Evolutionary conservation across 2,113 vertebrate species (phyloP), one percentile per base, ranked within the genome.

Genomic region (Epinephelus moara): DNA sequence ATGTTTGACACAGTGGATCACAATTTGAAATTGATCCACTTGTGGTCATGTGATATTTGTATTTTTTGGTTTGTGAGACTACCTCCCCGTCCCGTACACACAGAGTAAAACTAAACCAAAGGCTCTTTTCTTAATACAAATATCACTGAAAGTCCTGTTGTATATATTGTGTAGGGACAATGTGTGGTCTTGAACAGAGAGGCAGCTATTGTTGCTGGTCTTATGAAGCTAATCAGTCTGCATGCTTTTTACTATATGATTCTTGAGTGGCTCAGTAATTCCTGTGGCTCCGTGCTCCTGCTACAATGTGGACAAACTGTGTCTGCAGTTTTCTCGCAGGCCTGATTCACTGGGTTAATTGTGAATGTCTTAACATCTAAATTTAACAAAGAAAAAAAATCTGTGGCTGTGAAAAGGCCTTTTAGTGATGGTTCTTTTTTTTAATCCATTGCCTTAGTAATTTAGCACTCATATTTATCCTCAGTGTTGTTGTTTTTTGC

Each of bases 241-340:
- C 37, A 13, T 40, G 33, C 17, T 33, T 81, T 57, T 71, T 63
- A 25, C 19, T 78, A 50, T 76, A 49, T 75, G 40, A 68, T 66
- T 60, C 14, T 27, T 1, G 2, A 23, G 55, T 53, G 53, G 55
- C n/a, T 67, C 18, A n/a, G 50, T 37, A 30, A 33, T 52, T 18
- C 25, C 17, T 53, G 10, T 53, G 42, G 42, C 42, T 45, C 42
- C 8, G 42, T 45, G 19, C 33, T 10, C 60, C 45, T 40, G 19
- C 40, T 19, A 7, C 55, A 8, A 64, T 23, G 19, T 6, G 8
- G 6, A 57, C 25, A 57, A 37, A 49, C n/a, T 11, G 52, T 33
- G 59, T 70, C 50, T 82, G 25, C 23, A 37, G 3, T 77, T 78
- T 78, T 71, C 47, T 64, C 71, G 23, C 40, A 45, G 23, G 52